These are phyloP conservation scores for Spilosoma lubricipeda DNA, from an alignment of 2,888 invertebrate species.

Conservation along the genomic window DNA sequence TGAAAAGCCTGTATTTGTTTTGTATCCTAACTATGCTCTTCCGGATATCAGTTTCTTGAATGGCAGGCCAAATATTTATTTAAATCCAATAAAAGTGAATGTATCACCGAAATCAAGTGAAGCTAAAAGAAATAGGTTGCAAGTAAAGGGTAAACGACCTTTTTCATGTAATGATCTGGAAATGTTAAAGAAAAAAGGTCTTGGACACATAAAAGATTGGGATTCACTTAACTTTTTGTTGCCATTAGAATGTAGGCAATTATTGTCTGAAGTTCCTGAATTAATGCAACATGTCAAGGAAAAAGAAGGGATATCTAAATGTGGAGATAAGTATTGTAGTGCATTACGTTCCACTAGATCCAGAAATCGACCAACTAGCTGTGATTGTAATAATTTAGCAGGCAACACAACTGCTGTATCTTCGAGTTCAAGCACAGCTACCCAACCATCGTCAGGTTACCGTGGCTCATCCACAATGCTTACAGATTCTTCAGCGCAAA, in stretches of 20 bases:
- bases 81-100: conserved; percentile 89
- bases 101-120: conserved; percentile 76
- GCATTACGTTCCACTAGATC: conserved; percentile 82
- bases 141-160: conserved; percentile 86
- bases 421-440: conserved; percentile 90
- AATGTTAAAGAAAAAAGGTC: conserved; percentile 91
- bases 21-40: conserved; percentile 96
- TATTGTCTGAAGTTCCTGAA: conserved; percentile 93
- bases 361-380: conserved; percentile 86
- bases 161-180: conserved; percentile 94
- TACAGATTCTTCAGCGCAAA: conserved; percentile 91
- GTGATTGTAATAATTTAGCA: conserved; percentile 86
- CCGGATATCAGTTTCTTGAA: conserved; percentile 95
- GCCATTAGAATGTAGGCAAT: conserved; percentile 93
- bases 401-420: conserved; percentile 87
- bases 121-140: conserved; percentile 72
- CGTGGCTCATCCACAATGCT: conserved; percentile 94
- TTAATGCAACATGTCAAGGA: conserved; percentile 88
- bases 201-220: conserved; percentile 96
- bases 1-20: conserved; percentile 93
- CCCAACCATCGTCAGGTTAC: conserved; percentile 94
- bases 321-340: conserved; percentile 77
- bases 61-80: conserved; percentile 88
- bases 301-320: conserved; percentile 73
- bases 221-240: conserved; percentile 95